These are phyloP conservation scores for Portevinia maculata DNA, from an alignment of 2,888 invertebrate genomes.

Conservation along the genomic window DNA sequence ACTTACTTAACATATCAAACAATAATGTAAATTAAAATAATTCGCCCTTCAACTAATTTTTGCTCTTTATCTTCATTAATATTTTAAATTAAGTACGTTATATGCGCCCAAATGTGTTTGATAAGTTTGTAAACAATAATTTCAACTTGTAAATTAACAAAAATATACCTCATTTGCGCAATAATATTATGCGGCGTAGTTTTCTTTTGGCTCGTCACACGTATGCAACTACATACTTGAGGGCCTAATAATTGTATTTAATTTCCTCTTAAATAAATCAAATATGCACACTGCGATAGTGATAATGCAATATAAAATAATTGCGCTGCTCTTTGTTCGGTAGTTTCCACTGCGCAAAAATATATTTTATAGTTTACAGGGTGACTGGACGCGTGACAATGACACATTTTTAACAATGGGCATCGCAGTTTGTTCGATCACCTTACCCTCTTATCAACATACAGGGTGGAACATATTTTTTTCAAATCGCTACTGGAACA, in stretches of 20 bases:
- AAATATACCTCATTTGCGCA: neutral
- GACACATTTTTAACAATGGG: neutral
- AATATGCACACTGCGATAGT: neutral
- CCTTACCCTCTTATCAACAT: neutral
- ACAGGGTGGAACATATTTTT: no score
- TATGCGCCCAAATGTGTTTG: neutral
- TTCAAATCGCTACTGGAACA: neutral
- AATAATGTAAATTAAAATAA: no score
- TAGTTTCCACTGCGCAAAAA: conserved; percentile 1
- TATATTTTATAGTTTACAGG: neutral
- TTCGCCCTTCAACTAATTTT: no score
- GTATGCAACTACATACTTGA: neutral
- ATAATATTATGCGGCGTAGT: neutral
- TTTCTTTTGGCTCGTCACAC: neutral
- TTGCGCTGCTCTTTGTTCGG: neutral
- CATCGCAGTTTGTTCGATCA: neutral
- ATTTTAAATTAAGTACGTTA: neutral
- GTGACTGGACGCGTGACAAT: neutral
- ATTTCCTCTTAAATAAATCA: neutral
- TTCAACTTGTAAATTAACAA: neutral
- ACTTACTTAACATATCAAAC: no score
- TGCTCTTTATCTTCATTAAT: no score
- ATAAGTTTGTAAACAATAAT: neutral
- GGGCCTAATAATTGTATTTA: conserved; percentile 3
- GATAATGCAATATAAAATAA: neutral